Conservation (phyloP, 2,888 invertebrate species). For the Lasioglossum figueresi region DNA sequence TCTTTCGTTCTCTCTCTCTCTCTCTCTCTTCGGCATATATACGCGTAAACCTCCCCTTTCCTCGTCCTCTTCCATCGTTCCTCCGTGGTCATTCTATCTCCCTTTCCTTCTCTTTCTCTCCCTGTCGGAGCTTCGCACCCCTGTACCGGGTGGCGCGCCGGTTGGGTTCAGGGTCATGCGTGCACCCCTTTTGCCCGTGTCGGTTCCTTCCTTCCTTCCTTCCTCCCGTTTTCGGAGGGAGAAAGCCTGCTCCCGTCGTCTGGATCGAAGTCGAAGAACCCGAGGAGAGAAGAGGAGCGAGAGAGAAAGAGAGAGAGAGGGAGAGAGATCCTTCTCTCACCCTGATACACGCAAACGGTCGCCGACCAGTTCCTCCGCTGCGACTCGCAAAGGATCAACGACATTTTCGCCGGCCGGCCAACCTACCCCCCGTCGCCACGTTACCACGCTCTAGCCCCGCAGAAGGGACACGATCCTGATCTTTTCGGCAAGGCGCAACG, state of each 20-base stretch:
- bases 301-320: not conserved
- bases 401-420: slow-evolving; percentile 61
- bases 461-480: slow-evolving; percentile 52
- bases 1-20: no score
- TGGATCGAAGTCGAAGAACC: slow-evolving; percentile 72
- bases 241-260: slow-evolving; percentile 60
- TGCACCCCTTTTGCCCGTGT: slow-evolving; percentile 73
- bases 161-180: slow-evolving; percentile 83
- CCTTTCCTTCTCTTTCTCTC: slow-evolving; percentile 61
- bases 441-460: slow-evolving; percentile 12
- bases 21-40: slow-evolving; percentile 59
- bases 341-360: slow-evolving; percentile 66
- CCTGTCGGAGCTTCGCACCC: slow-evolving; percentile 73
- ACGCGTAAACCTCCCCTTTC: slow-evolving; percentile 47
- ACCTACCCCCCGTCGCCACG: slow-evolving; percentile 40
- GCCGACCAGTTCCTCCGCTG: slow-evolving; percentile 62
- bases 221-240: slow-evolving; percentile 43
- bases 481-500: slow-evolving; percentile 35
- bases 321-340: slow-evolving; percentile 54
- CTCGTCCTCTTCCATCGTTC: slow-evolving; percentile 56
- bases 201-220: slow-evolving; percentile 68
- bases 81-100: slow-evolving; percentile 60
- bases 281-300: slow-evolving; percentile 51
- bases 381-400: slow-evolving; percentile 65
- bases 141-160: slow-evolving; percentile 78